These are phyloP conservation scores for Cyprinodon tularosa DNA, from an alignment of 2,113 vertebrate genomes.

Conservation along the genomic window DNA sequence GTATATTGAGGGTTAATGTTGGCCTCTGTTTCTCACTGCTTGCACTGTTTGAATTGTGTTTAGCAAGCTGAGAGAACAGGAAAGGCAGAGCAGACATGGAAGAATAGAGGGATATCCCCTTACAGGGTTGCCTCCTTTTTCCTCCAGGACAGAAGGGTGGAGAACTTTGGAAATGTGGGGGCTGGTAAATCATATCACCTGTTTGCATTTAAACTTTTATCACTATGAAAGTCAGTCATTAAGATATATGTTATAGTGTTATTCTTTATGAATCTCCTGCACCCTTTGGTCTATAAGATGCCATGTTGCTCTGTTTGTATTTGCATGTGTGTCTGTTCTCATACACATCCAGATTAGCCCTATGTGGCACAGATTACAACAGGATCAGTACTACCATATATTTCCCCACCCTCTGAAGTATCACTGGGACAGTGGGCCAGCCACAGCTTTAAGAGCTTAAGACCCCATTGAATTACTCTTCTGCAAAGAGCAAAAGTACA, in stretches of 20 bases:
- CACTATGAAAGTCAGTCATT: slow-evolving; percentile 8
- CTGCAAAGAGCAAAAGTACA: slow-evolving; percentile 66
- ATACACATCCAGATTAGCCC: slow-evolving; percentile 70
- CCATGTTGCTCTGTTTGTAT: not conserved
- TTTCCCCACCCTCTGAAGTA: slow-evolving; percentile 49
- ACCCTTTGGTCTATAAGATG: slow-evolving; percentile 12
- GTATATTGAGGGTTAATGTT: slow-evolving; percentile 5
- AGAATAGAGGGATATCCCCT: slow-evolving; percentile 87
- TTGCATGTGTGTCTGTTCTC: slow-evolving; percentile 9
- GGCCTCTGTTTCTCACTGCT: slow-evolving; percentile 20
- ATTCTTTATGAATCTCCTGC: not conserved
- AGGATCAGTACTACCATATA: slow-evolving; percentile 67
- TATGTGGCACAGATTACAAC: slow-evolving; percentile 73
- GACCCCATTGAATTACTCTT: slow-evolving; percentile 74
- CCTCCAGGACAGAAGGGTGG: slow-evolving; percentile 72
- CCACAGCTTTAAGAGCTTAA: slow-evolving; percentile 63
- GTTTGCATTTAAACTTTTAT: slow-evolving; percentile 27
- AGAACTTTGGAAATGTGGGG: slow-evolving; percentile 57
- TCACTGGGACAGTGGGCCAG: slow-evolving; percentile 52
- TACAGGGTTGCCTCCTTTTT: slow-evolving; percentile 79
- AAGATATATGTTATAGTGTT: not conserved
- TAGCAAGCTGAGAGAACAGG: slow-evolving; percentile 80
- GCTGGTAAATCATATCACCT: slow-evolving; percentile 67
- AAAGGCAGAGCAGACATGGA: slow-evolving; percentile 77
- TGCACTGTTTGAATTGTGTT: slow-evolving; percentile 75